Conservation (phyloP, 2,888 invertebrate species). For the Cephus nigrinus region DNA sequence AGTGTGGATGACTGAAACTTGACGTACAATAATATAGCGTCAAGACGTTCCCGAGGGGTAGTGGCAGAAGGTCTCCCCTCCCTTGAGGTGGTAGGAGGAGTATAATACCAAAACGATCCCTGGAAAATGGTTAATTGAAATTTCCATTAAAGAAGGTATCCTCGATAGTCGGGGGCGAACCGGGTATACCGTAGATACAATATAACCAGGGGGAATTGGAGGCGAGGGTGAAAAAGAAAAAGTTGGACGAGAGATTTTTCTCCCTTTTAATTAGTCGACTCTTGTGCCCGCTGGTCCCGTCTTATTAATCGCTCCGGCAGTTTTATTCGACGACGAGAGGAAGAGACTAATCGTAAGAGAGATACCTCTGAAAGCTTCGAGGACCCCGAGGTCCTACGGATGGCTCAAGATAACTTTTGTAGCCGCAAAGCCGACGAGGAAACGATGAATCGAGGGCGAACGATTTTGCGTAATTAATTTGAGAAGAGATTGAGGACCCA, state of each 20-base stretch:
- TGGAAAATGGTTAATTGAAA: background rate
- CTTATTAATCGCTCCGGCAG: background rate
- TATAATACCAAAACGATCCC: background rate
- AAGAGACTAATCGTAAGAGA: background rate
- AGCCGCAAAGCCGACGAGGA: background rate
- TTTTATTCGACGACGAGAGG: background rate
- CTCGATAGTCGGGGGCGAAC: background rate
- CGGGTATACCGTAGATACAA: background rate
- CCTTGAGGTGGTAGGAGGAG: slow-evolving; percentile 8
- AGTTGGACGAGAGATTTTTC: slow-evolving; percentile 2
- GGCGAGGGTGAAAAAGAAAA: background rate
- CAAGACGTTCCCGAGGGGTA: background rate
- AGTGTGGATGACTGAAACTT: background rate
- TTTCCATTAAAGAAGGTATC: background rate
- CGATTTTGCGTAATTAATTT: slow-evolving; percentile 4
- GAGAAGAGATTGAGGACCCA: background rate
- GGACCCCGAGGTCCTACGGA: background rate
- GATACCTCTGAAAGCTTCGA: background rate
- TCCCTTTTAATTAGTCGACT: slow-evolving; percentile 1
- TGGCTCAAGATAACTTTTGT: background rate
- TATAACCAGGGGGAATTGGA: background rate
- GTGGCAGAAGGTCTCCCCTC: background rate
- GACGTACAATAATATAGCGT: background rate
- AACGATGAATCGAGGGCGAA: slow-evolving; percentile 1
- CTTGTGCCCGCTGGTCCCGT: background rate